Conservation (phyloP, 2,797 vertebrate species). For the Yasuhikotakia modesta region DNA sequence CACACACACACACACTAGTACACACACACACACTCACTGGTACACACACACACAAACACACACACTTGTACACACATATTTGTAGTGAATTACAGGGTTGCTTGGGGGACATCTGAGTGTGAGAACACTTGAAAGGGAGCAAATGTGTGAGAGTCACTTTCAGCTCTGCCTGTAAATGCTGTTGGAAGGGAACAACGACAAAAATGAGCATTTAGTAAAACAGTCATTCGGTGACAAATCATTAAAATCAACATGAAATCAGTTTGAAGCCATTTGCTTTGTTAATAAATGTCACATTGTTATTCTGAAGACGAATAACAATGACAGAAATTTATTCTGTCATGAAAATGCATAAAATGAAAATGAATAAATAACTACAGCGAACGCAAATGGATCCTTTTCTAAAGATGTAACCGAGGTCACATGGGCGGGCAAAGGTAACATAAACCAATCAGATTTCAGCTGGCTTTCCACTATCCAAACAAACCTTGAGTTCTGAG, state of each 20-base stretch:
- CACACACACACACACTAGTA: background rate
- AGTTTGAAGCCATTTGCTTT: background rate
- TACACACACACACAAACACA: slow-evolving; percentile 19
- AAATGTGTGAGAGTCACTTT: background rate
- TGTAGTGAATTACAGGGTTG: slow-evolving; percentile 76
- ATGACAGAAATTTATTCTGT: background rate
- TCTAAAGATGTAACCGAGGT: background rate
- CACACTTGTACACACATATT: slow-evolving; percentile 71
- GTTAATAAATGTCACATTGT: background rate
- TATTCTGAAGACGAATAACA: no score
- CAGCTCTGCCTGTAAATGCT: background rate
- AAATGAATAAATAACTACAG: background rate
- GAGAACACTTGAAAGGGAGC: slow-evolving; percentile 1
- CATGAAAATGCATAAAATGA: background rate
- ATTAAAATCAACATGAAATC: slow-evolving; percentile 24
- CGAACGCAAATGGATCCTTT: background rate
- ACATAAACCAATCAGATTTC: background rate
- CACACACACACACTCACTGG: slow-evolving; percentile 37
- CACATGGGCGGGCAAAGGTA: no score
- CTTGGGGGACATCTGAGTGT: slow-evolving; percentile 65
- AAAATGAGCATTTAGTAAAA: slow-evolving; percentile 7
- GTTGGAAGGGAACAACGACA: slow-evolving; percentile 21
- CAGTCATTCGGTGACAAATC: slow-evolving; percentile 7
- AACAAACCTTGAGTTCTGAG: no score
- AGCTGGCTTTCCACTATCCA: background rate